Evolutionary conservation across 2,888 invertebrate genomes (phyloP).

Genomic region (Arrhopalites spinosus): DNA sequence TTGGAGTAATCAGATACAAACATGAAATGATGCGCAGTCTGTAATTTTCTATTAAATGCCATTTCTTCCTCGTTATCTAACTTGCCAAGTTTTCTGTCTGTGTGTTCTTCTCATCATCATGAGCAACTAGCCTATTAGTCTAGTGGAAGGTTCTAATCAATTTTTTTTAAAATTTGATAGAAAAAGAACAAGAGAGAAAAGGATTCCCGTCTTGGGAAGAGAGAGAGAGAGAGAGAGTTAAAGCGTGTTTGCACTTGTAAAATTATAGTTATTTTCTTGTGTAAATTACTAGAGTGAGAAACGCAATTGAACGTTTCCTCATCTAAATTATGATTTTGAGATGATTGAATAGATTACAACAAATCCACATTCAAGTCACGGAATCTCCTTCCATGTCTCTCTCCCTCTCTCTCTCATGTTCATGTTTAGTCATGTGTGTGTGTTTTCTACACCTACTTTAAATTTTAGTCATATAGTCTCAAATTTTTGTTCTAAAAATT

Average conservation of each 20-base stretch:
- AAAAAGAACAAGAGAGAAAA: too few species aligned
- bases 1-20: too few species aligned
- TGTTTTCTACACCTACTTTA: too few species aligned
- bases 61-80: too few species aligned
- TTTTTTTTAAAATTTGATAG: too few species aligned
- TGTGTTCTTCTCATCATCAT: not conserved
- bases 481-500: too few species aligned
- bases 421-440: too few species aligned
- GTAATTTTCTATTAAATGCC: too few species aligned
- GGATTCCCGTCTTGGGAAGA: too few species aligned
- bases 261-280: slow-evolving; percentile 21
- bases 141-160: not conserved
- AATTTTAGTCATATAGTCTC: too few species aligned
- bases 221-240: not conserved
- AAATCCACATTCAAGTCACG: slow-evolving; percentile 17
- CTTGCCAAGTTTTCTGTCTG: not conserved
- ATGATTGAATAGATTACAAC: slow-evolving; percentile 19
- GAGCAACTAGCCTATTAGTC: not conserved
- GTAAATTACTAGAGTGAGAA: slow-evolving; percentile 7
- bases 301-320: slow-evolving; percentile 12
- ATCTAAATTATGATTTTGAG: slow-evolving; percentile 29
- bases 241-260: slow-evolving; percentile 3
- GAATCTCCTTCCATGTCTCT: not conserved
- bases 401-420: not conserved
- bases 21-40: too few species aligned